Base-by-base conservation (phyloP, 2,113 vertebrate species). In the Rhinolophus ferrumequinum region DNA sequence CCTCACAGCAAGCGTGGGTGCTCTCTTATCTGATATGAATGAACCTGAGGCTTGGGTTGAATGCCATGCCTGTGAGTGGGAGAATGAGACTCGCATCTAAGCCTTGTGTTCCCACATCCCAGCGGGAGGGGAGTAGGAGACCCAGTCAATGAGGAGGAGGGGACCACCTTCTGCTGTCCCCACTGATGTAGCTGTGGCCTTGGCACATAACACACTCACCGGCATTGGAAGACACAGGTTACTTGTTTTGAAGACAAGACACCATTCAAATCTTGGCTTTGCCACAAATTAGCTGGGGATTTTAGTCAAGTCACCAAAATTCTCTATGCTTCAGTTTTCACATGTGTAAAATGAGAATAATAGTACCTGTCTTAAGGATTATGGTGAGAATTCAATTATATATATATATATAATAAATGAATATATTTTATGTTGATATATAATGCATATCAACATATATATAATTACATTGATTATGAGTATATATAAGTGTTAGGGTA, bases 301-400 rank as follows among this genome's bases (percentile, higher is more conserved):
- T 72, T 70, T 67, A 47, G 72, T 93, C 41, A 81, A 76, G 47
- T 79, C 33, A 85, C 88, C 41, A 30, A 21, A 66, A 81, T 58
- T 72, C 28, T 92, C 2, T 85, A 8, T 67, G 56, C 75, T 92
- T 88, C 47, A 15, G 33, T 88, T 79, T 88, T 90, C 13, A 18
- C 52, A 5, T 47, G 16, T 30, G 50, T 50, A 70, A 89, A 88
- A 30, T 81, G 47, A 64, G 33, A 72, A 50, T 60, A 67, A 14
- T 41, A 50, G 47, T 56, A 56, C 44, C 52, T 60, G 0, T 26
- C 15, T 52, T 89, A 58, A 90, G 67, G 47, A 62, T 79, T 62
- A 47, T 21, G 41, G 8, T 72, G 50, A 90, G 11, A 33, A 21
- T 62, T 72, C 64, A 83, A 64, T 28, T 9, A 41, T 47, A 77